Evolutionary conservation across 2,888 invertebrate species (phyloP).

Genomic region (Homarus gammarus): DNA sequence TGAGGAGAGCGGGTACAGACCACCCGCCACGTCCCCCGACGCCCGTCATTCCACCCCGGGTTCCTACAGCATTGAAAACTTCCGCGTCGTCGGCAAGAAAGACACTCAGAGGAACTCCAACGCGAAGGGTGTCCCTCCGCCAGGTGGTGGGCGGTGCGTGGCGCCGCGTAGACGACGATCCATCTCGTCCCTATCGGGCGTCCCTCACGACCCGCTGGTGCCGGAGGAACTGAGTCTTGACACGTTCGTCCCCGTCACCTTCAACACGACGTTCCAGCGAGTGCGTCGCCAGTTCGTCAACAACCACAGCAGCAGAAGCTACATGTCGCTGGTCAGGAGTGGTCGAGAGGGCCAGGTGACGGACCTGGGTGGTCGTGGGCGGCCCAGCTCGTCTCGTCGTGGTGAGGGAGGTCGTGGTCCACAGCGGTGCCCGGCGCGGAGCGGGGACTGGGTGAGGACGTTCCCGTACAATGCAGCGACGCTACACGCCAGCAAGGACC

Average conservation of each 20-base stretch:
- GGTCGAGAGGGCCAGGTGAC: neutral
- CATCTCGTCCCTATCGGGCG: conserved; percentile 22
- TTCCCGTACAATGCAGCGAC: conserved; percentile 83
- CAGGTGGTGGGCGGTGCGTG: neutral
- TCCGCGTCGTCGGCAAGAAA: neutral
- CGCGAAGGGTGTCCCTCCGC: neutral
- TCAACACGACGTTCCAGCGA: conserved; percentile 67
- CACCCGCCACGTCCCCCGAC: neutral
- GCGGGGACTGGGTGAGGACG: conserved; percentile 89
- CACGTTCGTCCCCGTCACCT: conserved; percentile 63
- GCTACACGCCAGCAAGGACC: conserved; percentile 74
- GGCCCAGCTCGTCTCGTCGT: neutral
- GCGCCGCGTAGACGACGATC: conserved; percentile 21
- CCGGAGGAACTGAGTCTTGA: conserved; percentile 65
- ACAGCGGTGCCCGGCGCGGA: conserved; percentile 77
- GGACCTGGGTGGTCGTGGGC: neutral
- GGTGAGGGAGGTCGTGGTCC: conserved; percentile 10
- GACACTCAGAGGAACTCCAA: neutral
- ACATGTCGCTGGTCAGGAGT: neutral
- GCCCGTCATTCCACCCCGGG: neutral
- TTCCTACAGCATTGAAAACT: conserved; percentile 28
- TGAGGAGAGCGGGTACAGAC: conserved; percentile 16
- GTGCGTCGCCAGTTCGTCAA: conserved; percentile 59
- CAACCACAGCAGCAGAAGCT: conserved; percentile 15
- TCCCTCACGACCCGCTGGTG: conserved; percentile 38